Evolutionary conservation across 1,140 invertebrate genomes (phyloP), one percentile per base, ranked within the genome.

Genomic region (Muscidifurax raptorellus): DNA sequence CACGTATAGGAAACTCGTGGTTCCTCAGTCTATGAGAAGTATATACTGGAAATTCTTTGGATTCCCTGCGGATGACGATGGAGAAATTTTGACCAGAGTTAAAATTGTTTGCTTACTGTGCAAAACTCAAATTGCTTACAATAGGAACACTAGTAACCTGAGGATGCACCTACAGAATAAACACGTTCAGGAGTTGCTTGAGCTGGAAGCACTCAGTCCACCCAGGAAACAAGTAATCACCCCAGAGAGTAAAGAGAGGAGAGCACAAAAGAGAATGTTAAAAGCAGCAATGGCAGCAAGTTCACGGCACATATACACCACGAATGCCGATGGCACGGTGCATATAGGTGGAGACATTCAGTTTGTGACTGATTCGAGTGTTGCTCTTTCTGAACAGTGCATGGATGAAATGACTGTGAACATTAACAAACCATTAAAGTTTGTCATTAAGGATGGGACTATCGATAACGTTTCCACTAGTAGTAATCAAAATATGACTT

Each of bases 1-100:
- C 71, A 91, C 90, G 0, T 94, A 94, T 81, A 94, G 94, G 80
- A 93, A 93, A 84, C 86, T 94, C 7, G 94, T 94, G 12, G 94
- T 94, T 13, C 94, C 94, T 6, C 92, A 92, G 85, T 92, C 94
- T 0, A 95, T 95, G 95, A 91, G 95, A 80, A 95, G 94, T 86
- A 94, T 95, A 69, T 95, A 95, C 88, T 95, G 95, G 95, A 95
- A 95, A 86, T 95, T 94, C 88, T 95, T 95, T 89, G 95, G 95
- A 22, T 95, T 95, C 90, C 95, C 95, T 69, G 95, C 94, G 0
- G 94, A 93, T 66, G 94, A 95, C 27, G 92, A 94, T 59, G 94
- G 94, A 66, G 93, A 94, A 80, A 95, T 95, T 82, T 89, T 95
- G 3, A 95, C 95, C n/a, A 95, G 94, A 91, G 91, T 94, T 6